Conservation (phyloP, 2,113 vertebrate species). For the Phalacrocorax brasilianus region DNA sequence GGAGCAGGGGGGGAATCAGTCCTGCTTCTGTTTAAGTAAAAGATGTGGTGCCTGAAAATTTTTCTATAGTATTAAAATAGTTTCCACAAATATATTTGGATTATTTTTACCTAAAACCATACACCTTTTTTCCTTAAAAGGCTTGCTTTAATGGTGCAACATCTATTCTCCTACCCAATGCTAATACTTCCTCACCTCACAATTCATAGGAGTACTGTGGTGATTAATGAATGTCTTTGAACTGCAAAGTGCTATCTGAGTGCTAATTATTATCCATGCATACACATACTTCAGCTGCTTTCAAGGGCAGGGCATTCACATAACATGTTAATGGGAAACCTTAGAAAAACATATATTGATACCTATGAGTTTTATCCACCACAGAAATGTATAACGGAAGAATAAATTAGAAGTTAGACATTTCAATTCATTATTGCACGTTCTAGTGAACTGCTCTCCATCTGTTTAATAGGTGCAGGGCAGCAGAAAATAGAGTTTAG, state of each 20-base stretch:
- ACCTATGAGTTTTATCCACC: not conserved
- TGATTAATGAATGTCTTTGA: slow-evolving; percentile 30
- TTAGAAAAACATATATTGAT: not conserved
- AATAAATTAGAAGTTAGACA: slow-evolving; percentile 22
- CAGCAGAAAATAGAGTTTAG: slow-evolving; percentile 8
- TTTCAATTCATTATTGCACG: not conserved
- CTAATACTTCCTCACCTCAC: not conserved
- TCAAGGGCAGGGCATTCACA: not conserved
- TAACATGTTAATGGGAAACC: not conserved
- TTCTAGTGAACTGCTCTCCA: not conserved
- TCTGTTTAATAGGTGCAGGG: slow-evolving; percentile 1
- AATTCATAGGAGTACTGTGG: not conserved
- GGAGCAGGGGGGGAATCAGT: not conserved
- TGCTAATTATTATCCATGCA: not conserved
- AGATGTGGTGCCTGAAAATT: not conserved
- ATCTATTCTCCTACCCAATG: not conserved
- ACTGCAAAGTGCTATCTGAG: slow-evolving; percentile 12
- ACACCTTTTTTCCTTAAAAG: not conserved
- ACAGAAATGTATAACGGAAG: not conserved
- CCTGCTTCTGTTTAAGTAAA: not conserved
- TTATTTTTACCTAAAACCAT: not conserved
- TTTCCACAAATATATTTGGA: not conserved
- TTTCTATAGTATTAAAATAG: not conserved
- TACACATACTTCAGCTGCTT: not conserved
- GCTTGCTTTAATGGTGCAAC: not conserved